A percentile compares a stretch with the other conserved stretches of the same genome.
phyloP scores from a whole-genome alignment of 35 echinoderm and acorn worm genomes.

The Diadema setosum region DNA sequence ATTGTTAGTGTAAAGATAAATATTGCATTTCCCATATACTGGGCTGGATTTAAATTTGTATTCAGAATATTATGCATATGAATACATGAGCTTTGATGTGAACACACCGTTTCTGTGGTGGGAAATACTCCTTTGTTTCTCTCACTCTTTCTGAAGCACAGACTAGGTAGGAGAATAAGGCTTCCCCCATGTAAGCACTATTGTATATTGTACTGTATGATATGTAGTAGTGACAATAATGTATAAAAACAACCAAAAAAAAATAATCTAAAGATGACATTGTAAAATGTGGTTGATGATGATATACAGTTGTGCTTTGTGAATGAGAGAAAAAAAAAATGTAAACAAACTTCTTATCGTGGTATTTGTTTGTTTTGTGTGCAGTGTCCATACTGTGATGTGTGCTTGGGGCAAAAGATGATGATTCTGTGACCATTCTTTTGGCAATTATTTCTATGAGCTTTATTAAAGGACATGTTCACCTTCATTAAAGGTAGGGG shows the following conservation, averaged over 20 bases:
- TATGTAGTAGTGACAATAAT: neutral
- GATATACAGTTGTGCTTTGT: slow-evolving; percentile 4
- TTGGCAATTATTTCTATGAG: too few species aligned
- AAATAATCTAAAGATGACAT: neutral
- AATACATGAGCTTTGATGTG: neutral
- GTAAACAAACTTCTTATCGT: too few species aligned
- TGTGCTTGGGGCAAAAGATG: neutral
- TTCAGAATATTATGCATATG: neutral
- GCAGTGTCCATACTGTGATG: neutral
- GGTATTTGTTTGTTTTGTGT: neutral
- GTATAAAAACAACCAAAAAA: too few species aligned
- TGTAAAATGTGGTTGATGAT: slow-evolving; percentile 7
- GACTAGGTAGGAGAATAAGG: neutral
- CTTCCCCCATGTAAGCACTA: neutral
- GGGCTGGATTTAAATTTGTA: neutral
- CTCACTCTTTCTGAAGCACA: neutral
- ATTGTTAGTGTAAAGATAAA: too few species aligned
- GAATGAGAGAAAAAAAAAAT: neutral
- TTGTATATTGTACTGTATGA: neutral
- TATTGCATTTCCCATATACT: too few species aligned
- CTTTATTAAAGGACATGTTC: too few species aligned
- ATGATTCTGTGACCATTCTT: too few species aligned
- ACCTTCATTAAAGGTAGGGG: too few species aligned
- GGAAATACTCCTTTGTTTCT: neutral
- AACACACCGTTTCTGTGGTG: neutral